Percentiles rank a stretch among this genome's conserved stretches.
These are phyloP conservation scores for Maniola jurtina DNA, from an alignment of 1,140 invertebrate species.

Conservation along the genomic window DNA sequence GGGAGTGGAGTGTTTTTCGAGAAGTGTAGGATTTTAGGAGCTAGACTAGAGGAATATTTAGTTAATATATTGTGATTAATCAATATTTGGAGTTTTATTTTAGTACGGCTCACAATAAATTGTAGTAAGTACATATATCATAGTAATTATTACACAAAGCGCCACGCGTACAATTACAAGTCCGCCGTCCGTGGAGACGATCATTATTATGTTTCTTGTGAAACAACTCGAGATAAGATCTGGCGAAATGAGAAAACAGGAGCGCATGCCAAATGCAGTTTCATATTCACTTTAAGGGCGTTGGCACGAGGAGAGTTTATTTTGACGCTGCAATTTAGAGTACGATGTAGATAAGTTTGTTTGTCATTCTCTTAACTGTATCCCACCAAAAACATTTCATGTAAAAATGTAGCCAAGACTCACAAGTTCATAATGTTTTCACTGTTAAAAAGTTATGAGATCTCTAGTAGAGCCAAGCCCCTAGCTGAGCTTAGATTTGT, in stretches of 20 bases:
- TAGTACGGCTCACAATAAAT: neutral
- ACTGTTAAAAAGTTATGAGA: no score
- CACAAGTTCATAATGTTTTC: no score
- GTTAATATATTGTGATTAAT: no score
- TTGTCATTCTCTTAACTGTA: no score
- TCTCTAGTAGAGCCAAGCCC: no score
- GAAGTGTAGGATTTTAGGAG: no score
- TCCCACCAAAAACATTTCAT: no score
- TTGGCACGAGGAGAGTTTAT: conserved; percentile 12
- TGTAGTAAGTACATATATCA: conserved; percentile 11
- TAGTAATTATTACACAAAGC: conserved; percentile 15
- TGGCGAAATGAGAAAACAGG: conserved; percentile 42
- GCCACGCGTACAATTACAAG: conserved; percentile 1
- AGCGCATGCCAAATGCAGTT: conserved; percentile 41
- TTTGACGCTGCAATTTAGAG: neutral
- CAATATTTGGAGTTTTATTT: no score
- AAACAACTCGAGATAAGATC: conserved; percentile 40
- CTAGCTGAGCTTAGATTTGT: no score
- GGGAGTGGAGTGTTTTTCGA: no score
- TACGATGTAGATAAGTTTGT: neutral
- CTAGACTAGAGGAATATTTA: no score
- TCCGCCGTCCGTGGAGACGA: conserved; percentile 7
- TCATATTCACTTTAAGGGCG: conserved; percentile 36
- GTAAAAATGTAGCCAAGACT: no score
- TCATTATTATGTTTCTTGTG: conserved; percentile 40